Conservation (phyloP, 2,888 invertebrate species). For the Lobophora halterata region DNA sequence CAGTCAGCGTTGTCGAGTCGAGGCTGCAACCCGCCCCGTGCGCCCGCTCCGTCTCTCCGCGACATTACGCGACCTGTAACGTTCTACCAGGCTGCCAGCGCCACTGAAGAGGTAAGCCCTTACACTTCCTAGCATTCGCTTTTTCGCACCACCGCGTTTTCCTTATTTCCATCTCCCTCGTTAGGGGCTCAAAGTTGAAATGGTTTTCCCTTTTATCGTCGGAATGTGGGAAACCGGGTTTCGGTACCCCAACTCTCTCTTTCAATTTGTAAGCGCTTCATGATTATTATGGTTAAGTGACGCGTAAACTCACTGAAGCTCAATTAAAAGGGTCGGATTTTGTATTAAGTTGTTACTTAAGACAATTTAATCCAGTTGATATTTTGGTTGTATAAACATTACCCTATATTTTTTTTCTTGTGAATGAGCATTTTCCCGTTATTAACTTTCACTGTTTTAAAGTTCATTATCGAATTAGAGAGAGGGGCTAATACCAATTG, state of each 20-base stretch:
- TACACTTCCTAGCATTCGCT: slow-evolving; percentile 56
- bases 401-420: too few relatives aligned
- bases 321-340: slow-evolving; percentile 1
- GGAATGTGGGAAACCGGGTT: slow-evolving; percentile 78
- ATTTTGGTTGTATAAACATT: too few relatives aligned
- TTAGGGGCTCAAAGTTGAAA: slow-evolving; percentile 47
- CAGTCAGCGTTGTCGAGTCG: slow-evolving; percentile 69
- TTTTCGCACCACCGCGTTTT: slow-evolving; percentile 47
- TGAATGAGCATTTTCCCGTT: too few relatives aligned
- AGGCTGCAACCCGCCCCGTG: slow-evolving; percentile 60
- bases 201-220: slow-evolving; percentile 75
- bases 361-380: too few relatives aligned
- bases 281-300: slow-evolving; percentile 48
- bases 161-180: slow-evolving; percentile 51
- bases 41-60: slow-evolving; percentile 44
- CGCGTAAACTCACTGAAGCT: slow-evolving; percentile 27
- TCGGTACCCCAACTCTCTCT: slow-evolving; percentile 76
- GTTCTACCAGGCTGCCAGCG: slow-evolving; percentile 71
- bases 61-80: slow-evolving; percentile 76
- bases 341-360: too few relatives aligned
- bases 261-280: slow-evolving; percentile 68
- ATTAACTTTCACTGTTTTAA: too few relatives aligned
- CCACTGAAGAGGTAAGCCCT: slow-evolving; percentile 66
- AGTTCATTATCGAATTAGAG: too few relatives aligned
- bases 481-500: too few relatives aligned